These are phyloP conservation scores for Drosophila prolongata DNA, from an alignment of 2,888 invertebrate species.

Conservation along the genomic window DNA sequence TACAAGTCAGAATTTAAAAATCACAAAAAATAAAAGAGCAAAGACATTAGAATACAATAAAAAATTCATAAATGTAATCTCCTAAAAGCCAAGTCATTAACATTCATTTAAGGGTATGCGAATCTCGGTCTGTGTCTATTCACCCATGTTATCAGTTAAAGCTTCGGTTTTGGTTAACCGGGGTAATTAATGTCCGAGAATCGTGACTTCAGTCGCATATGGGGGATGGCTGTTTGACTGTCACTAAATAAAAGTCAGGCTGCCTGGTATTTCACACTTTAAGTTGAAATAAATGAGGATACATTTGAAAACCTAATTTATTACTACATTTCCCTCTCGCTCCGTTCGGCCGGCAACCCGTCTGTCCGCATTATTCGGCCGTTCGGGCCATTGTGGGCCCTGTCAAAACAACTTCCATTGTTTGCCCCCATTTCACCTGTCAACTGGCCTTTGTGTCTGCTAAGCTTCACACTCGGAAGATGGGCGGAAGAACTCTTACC, in stretches of 20 bases:
- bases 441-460: slow-evolving; percentile 43
- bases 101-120: neutral
- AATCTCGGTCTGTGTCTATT: too few relatives aligned
- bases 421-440: slow-evolving; percentile 49
- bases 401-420: slow-evolving; percentile 49
- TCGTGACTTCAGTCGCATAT: slow-evolving; percentile 34
- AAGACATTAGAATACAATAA: too few relatives aligned
- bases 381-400: slow-evolving; percentile 32
- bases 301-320: slow-evolving; percentile 25
- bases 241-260: slow-evolving; percentile 16
- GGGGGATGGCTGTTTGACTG: slow-evolving; percentile 2
- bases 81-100: too few relatives aligned
- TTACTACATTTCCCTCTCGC: slow-evolving; percentile 21
- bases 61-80: too few relatives aligned
- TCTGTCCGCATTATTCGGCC: slow-evolving; percentile 29
- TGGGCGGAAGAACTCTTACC: slow-evolving; percentile 26
- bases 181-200: slow-evolving; percentile 16
- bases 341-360: slow-evolving; percentile 17
- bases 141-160: neutral
- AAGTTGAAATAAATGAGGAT: slow-evolving; percentile 21
- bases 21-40: too few relatives aligned
- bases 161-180: neutral
- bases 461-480: slow-evolving; percentile 32
- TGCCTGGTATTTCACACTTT: slow-evolving; percentile 15
- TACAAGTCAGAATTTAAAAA: too few relatives aligned